Conservation (phyloP, 2,113 vertebrate genomes). For the Chrysochloris asiatica region DNA sequence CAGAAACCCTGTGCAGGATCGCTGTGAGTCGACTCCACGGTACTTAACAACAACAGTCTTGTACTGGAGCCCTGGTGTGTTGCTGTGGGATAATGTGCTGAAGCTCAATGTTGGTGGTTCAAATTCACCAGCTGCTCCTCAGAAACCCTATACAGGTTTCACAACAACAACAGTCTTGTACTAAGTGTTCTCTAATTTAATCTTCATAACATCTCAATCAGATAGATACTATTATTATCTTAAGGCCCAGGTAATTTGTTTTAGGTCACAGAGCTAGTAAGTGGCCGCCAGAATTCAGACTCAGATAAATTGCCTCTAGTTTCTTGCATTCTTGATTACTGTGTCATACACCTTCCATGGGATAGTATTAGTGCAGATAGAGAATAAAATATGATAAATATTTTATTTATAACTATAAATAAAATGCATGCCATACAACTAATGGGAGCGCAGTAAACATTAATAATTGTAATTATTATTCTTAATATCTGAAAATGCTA, state of each 20-base stretch:
- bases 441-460: background rate
- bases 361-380: background rate
- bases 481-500: constrained; percentile 16
- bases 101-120: too few relatives aligned
- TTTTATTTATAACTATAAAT: too few relatives aligned
- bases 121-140: too few relatives aligned
- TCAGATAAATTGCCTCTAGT: background rate
- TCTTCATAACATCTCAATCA: background rate
- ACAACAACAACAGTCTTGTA: too few relatives aligned
- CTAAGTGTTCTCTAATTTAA: background rate
- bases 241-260: background rate
- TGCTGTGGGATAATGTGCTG: too few relatives aligned
- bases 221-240: background rate
- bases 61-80: too few relatives aligned
- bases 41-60: too few relatives aligned
- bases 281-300: background rate
- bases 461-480: background rate
- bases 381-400: background rate
- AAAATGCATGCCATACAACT: background rate
- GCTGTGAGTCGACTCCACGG: too few relatives aligned
- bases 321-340: background rate
- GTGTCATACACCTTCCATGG: background rate
- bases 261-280: background rate
- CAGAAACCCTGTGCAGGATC: too few relatives aligned
- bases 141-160: too few relatives aligned